These are phyloP conservation scores for Hydrozoanthus tunicans DNA, from an alignment of 64 coral and sea anemone genomes.

Conservation along the genomic window DNA sequence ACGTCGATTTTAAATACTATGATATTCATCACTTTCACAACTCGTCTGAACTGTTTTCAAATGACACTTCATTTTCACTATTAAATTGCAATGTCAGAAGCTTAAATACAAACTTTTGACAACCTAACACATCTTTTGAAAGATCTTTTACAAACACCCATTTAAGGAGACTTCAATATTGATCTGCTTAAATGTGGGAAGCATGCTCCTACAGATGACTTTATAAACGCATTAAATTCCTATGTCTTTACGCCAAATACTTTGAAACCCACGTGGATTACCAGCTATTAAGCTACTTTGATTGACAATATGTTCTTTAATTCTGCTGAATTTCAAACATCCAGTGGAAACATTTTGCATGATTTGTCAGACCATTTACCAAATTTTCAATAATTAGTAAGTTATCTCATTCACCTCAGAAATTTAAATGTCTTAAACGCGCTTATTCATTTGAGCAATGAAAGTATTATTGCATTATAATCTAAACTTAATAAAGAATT, in stretches of 20 bases:
- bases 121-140: not conserved
- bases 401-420: not conserved
- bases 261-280: not conserved
- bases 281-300: constrained; percentile 2
- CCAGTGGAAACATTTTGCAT: constrained; percentile 7
- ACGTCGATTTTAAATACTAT: constrained; percentile 12
- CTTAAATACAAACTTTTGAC: no score
- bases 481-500: constrained; percentile 2
- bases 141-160: constrained; percentile 10
- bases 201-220: constrained; percentile 33
- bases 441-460: not conserved
- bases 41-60: not conserved
- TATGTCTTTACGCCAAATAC: not conserved
- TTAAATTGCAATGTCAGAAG: no score
- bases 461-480: constrained; percentile 1
- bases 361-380: constrained; percentile 3
- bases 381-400: constrained; percentile 23
- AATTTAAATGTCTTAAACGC: not conserved
- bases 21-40: constrained; percentile 11
- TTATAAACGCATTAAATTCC: constrained; percentile 19
- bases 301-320: constrained; percentile 11
- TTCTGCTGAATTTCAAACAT: constrained; percentile 18
- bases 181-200: not conserved
- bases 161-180: constrained; percentile 20
- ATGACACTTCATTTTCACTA: no score